A percentile compares a stretch with the other conserved stretches of the same genome.
phyloP scores from a whole-genome alignment of 2,797 vertebrate species.

The Buphagus erythrorhynchus region DNA sequence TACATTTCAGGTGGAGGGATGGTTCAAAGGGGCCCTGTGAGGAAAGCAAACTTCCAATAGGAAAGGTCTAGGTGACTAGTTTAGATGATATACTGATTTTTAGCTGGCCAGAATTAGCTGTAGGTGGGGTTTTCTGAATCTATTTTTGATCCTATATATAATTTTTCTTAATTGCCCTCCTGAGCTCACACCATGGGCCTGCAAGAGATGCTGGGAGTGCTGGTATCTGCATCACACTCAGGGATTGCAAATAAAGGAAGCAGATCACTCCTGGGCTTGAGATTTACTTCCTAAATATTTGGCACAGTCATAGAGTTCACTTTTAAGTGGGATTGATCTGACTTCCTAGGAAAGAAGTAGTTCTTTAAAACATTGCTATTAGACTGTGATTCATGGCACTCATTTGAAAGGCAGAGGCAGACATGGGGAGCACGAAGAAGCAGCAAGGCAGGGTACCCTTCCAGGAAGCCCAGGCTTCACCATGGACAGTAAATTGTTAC shows the following conservation, averaged over 20 bases:
- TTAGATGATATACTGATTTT: not conserved
- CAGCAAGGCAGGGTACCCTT: not conserved
- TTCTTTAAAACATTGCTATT: not conserved
- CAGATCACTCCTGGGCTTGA: not conserved
- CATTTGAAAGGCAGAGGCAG: not conserved
- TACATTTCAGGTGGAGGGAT: not conserved
- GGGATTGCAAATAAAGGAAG: not conserved
- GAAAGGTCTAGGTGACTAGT: not conserved
- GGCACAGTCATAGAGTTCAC: not conserved
- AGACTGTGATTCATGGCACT: not conserved
- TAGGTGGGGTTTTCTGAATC: not conserved
- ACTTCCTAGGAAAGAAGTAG: not conserved
- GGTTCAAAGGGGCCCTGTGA: not conserved
- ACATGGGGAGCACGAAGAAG: accelerated
- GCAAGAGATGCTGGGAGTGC: not conserved
- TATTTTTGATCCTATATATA: not conserved
- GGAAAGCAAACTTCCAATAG: not conserved
- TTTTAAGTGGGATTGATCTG: not conserved
- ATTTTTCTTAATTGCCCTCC: not conserved
- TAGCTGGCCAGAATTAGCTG: not conserved
- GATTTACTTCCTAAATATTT: not conserved
- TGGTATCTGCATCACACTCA: not conserved
- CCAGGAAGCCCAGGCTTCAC: not conserved
- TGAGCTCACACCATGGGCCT: not conserved
- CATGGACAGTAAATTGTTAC: not conserved